These are phyloP conservation scores for Tenualosa thibaudeaui DNA, from an alignment of 2,797 vertebrate species.

Conservation along the genomic window DNA sequence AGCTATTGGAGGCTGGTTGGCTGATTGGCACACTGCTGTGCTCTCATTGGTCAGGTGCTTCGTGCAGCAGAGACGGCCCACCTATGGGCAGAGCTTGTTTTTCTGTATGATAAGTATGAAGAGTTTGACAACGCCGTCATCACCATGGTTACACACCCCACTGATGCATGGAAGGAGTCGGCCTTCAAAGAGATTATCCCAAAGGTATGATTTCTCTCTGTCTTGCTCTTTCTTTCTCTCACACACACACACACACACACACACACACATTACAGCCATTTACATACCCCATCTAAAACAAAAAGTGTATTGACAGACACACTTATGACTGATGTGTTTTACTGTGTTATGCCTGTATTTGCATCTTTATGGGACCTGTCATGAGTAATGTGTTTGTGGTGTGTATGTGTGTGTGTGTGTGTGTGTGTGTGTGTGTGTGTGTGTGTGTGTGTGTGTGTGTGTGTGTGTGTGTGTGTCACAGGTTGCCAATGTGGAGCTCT, in stretches of 20 bases:
- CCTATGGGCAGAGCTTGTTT: conserved; percentile 95
- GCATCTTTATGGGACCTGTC: neutral
- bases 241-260: neutral
- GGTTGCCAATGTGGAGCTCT: conserved; percentile 98
- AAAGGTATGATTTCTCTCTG: conserved; percentile 76
- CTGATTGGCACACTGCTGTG: conserved; percentile 19
- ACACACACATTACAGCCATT: neutral
- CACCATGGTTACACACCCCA: conserved; percentile 98
- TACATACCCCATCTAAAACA: neutral
- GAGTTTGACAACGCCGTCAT: conserved; percentile 98
- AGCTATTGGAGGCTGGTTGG: neutral
- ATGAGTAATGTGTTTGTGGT: conserved; percentile 13
- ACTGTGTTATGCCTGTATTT: too few species aligned
- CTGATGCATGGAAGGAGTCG: conserved; percentile 97
- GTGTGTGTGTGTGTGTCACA: conserved; percentile 49
- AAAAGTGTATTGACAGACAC: neutral
- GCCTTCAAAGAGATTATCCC: conserved; percentile 99
- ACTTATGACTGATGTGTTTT: neutral
- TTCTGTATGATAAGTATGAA: conserved; percentile 98
- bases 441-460: neutral
- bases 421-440: neutral
- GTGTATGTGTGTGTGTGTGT: neutral
- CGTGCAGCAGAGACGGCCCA: conserved; percentile 98
- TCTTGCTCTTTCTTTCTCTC: conserved; percentile 55
- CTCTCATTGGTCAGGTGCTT: conserved; percentile 83